Evolutionary conservation across 2,113 vertebrate species (phyloP), one percentile per base, ranked within the genome.

Genomic region (Eretmochelys imbricata): DNA sequence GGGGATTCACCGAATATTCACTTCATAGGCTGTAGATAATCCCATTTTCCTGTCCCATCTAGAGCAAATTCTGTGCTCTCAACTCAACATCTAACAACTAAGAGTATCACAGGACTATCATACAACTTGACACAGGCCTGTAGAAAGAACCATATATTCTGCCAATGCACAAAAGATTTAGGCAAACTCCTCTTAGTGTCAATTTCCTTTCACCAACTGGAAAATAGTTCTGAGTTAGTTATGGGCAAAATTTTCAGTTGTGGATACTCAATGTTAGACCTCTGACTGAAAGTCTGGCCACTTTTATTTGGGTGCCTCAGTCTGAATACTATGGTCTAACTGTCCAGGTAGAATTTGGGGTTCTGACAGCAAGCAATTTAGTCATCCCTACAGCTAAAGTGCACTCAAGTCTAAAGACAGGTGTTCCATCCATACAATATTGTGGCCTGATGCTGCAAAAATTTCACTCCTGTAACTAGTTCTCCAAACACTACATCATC

Each of bases 51-150:
- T 27, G 69, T 29, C 31, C 53, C 89, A 42, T 55, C 80, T 22
- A 84, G 35, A n/a, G 4, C 11, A 85, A 81, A 38, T 24, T 86
- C 49, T 35, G 13, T 1, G 16, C 86, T 69, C 54, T 31, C 57
- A 79, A 0, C 55, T 51, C 80, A 35, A 19, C 1, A 1, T 22
- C 46, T 46, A 87, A 69, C 0, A 0, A 50, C 49, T 5, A 0
- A 0, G 6, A 89, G 31, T 35, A 19, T 16, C 0, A 24, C 42
- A 91, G 55, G 35, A 54, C 93, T 57, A 82, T 0, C 1, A 79
- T 79, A 86, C 48, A 0, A 0, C 69, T 19, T 0, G 0, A 57
- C 25, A 78, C n/a, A 57, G 4, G 1, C 25, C 10, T 2, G 38
- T 27, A n/a, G 42, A 10, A 86, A 25, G 29, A 75, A 14, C 50